phyloP scores from a whole-genome alignment of 2,888 invertebrate genomes.

The Apeira syringaria region DNA sequence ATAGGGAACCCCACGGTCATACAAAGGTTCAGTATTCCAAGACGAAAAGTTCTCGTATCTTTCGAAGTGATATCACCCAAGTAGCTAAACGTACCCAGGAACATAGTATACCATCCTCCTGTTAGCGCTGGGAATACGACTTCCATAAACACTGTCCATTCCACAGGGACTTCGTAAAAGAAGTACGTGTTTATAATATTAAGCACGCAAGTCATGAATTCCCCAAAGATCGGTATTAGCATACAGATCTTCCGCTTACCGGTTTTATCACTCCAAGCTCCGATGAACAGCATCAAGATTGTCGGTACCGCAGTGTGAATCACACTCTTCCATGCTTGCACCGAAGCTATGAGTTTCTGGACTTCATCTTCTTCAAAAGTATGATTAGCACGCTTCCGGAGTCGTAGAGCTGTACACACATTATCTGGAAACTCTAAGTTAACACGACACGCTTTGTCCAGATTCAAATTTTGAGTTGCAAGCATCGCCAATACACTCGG shows the following conservation, averaged over 20 bases:
- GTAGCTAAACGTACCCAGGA: conserved; percentile 84
- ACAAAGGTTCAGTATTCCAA: conserved; percentile 80
- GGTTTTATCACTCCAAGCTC: conserved; percentile 85
- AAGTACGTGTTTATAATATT: conserved; percentile 81
- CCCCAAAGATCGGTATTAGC: conserved; percentile 81
- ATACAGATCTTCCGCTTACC: conserved; percentile 84
- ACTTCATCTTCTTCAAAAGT: conserved; percentile 86
- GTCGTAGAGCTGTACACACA: conserved; percentile 88
- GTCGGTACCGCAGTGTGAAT: conserved; percentile 81
- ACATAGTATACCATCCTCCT: conserved; percentile 83
- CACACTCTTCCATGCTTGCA: conserved; percentile 82
- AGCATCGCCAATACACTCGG: conserved; percentile 87
- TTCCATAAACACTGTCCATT: conserved; percentile 79
- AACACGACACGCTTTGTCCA: conserved; percentile 93
- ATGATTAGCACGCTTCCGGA: conserved; percentile 87
- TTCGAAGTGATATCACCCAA: conserved; percentile 83
- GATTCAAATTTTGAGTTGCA: conserved; percentile 92
- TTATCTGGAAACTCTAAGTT: conserved; percentile 87
- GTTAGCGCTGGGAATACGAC: conserved; percentile 78
- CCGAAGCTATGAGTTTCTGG: conserved; percentile 81
- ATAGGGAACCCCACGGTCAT: conserved; percentile 77
- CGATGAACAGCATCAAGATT: conserved; percentile 82
- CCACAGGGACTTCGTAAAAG: conserved; percentile 79
- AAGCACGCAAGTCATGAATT: conserved; percentile 74
- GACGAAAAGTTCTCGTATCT: conserved; percentile 82